Base-by-base conservation (phyloP, 2,888 invertebrate genomes). In the Drosophila sordidula region DNA sequence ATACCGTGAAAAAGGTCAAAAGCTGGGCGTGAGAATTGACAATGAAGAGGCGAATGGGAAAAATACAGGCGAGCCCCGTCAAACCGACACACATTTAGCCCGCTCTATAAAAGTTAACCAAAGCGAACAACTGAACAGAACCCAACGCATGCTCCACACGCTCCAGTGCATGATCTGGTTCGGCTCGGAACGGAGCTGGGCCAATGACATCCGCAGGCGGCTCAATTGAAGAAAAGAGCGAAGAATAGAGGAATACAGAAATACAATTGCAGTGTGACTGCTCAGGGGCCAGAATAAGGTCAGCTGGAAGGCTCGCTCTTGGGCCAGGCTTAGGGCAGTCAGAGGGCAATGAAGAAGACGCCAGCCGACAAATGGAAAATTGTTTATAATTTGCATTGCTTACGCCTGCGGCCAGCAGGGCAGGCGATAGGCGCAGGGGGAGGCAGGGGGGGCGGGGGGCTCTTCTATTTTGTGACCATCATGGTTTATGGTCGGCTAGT, bases 1-100 rank as follows among this genome's bases (percentile, higher is more conserved):
- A 66, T 70, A 86, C 87, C 71, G 87, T 70, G 76, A 65, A 84
- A 84, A 77, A 84, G 83, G 83, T 84, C 84, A 81, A 51, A 69
- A 69, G 51, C 64, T 66, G 85, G 87, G 79, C 83, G 83, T 84
- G 87, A 84, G 83, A 84, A 66, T 70, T 54, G 50, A 63, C 68
- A 45, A 52, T 57, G 49, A 36, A 34, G 26, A 25, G 47, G 26
- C 8, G 26, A 29, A 8, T 29, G 26, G 1, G 6, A 9, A 29
- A 29, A 55, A 54, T 58, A 49, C 46, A 68, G 59, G 54, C 54
- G 47, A 65, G 51, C 47, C 49, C 36, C 25, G 34, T 16, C 18
- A 42, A 32, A 14, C 29, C 74, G 70, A 72, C 73, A 80, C 55
- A 72, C 68, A 59, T 70, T 55, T 58, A 76, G 80, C 70, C 64